Evolutionary conservation across 2,888 invertebrate genomes (phyloP).

Genomic region (Linyphia triangularis): DNA sequence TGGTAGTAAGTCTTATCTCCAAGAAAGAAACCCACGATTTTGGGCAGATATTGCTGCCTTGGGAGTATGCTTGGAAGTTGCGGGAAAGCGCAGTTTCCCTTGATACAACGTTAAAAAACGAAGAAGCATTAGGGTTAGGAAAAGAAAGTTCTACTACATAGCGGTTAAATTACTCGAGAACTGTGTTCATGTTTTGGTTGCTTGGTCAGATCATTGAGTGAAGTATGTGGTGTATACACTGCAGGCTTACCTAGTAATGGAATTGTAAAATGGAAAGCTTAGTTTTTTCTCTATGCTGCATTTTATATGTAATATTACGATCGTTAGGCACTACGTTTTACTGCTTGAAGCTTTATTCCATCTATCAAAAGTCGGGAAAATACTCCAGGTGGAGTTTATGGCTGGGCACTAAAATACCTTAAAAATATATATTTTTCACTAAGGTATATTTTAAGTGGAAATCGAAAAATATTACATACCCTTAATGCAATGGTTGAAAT

Average conservation of each 20-base stretch:
- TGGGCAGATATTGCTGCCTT: conserved; percentile 53
- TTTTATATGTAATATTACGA: neutral
- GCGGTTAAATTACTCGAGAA: conserved; percentile 51
- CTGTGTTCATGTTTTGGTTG: conserved; percentile 26
- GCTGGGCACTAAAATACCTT: too few relatives aligned
- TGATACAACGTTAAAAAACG: neutral
- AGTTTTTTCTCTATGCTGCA: neutral
- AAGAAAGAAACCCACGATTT: conserved; percentile 15
- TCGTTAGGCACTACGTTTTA: neutral
- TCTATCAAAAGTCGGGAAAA: too few relatives aligned
- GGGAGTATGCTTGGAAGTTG: conserved; percentile 33
- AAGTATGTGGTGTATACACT: neutral
- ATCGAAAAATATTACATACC: too few relatives aligned
- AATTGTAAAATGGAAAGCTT: conserved; percentile 33
- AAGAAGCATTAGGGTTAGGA: neutral
- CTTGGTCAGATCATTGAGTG: conserved; percentile 38
- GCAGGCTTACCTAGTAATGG: conserved; percentile 17
- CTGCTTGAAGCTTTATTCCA: too few relatives aligned
- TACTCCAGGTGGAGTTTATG: too few relatives aligned
- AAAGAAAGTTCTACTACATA: neutral
- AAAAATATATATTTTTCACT: too few relatives aligned
- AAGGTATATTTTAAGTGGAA: too few relatives aligned
- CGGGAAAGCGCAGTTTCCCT: neutral
- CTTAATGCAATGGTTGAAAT: too few relatives aligned
- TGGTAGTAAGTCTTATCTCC: conserved; percentile 49